Evolutionary conservation across 1,140 invertebrate genomes (phyloP), one percentile per base, ranked within the genome.

Genomic region (Monomorium pharaonis): DNA sequence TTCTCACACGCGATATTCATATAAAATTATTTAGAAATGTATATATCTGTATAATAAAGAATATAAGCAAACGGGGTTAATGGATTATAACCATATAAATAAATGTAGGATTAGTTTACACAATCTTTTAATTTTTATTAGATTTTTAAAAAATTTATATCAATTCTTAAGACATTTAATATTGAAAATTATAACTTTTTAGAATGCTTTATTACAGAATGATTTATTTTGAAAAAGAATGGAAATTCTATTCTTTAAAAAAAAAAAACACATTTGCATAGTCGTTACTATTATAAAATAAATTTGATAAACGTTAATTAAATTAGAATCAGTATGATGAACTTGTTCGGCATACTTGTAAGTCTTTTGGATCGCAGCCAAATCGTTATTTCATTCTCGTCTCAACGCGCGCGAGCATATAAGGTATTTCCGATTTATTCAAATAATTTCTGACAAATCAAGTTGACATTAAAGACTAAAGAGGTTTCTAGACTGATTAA

Each of bases 371-470:
- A 74, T 30, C 24, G 9, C 42, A 58, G 69, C 33, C 51, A 58
- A 58, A n/a, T 58, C 21, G 16, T 80, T 80, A 80, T 80, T 69
- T 33, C 62, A 18, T 24, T 67, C 51, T 60, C 49, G 5, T 14
- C 37, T 74, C 18, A 4, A 58, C 42, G 12, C 37, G 37, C 37
- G 37, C 1, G 37, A 0, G 37, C 37, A 5, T 58, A n/a, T 42
- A 47, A 44, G 24, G 58, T 72, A 83, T 83, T 83, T 72, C 42
- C 37, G 27, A 60, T 72, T 83, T 81, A 72, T 81, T 83, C 51
- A 47, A 58, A 58, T 12, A n/a, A 47, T 18, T 83, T 83, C 16
- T 24, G 37, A 33, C 37, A 58, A 21, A 83, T 16, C 24, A 74
- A 30, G 44, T 81, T 81, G 18, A 30, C 24, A 27, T 30, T 42